phyloP scores from a whole-genome alignment of 1,140 invertebrate genomes.

The Aphelinus atriplicis region DNA sequence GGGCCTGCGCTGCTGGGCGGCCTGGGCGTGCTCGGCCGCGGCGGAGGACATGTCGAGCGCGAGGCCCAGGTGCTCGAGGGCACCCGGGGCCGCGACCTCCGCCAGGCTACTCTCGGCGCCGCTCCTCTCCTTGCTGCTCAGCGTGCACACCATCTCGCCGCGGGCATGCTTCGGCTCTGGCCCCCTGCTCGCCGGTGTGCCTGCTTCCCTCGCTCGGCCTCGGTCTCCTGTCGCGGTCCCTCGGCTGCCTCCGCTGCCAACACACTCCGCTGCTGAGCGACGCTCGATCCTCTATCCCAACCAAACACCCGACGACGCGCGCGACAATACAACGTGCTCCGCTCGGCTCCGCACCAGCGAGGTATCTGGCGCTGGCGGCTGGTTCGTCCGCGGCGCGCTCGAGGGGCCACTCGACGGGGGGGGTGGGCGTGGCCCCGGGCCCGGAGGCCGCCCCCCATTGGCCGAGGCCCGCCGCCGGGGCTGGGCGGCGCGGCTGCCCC shows the following conservation, averaged over 20 bases:
- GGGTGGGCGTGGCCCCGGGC: neutral
- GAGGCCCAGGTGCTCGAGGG: constrained; percentile 46
- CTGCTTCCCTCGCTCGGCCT: constrained; percentile 30
- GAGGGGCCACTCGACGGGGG: neutral
- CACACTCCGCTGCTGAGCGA: neutral
- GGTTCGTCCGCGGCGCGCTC: neutral
- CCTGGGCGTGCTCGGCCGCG: constrained; percentile 55
- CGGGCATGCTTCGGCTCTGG: constrained; percentile 58
- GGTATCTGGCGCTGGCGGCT: constrained; percentile 16
- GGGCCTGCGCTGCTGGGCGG: constrained; percentile 39
- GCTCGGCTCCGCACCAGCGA: constrained; percentile 25
- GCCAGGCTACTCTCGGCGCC: constrained; percentile 40
- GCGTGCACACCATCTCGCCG: constrained; percentile 66
- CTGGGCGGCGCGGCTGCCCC: constrained; percentile 39
- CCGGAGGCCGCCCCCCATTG: neutral
- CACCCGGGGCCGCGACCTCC: constrained; percentile 39
- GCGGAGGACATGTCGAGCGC: constrained; percentile 51
- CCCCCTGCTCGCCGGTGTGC: constrained; percentile 24
- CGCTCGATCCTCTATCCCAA: too few species aligned
- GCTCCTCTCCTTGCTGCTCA: constrained; percentile 57
- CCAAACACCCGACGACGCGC: neutral
- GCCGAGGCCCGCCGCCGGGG: neutral
- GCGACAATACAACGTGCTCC: constrained; percentile 1
- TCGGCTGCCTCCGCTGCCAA: neutral
- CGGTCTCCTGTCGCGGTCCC: too few species aligned